Percentiles rank a stretch among this genome's conserved stretches.
Conservation (phyloP, 2,888 invertebrate genomes). For the Synergus japonicus region DNA sequence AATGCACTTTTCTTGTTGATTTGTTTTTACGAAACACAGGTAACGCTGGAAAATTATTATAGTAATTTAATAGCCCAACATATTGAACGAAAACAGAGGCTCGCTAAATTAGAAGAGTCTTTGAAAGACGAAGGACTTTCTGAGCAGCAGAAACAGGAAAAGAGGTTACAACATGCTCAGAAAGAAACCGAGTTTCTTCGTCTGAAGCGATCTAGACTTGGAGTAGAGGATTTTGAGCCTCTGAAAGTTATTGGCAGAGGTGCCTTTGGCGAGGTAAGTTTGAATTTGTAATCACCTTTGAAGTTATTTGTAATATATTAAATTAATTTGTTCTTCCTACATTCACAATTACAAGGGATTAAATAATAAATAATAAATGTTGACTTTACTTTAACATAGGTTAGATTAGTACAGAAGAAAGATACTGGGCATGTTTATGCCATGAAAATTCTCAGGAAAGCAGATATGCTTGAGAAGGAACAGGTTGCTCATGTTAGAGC, state of each 20-base stretch:
- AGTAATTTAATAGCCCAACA: constrained; percentile 98
- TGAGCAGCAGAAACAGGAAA: constrained; percentile 96
- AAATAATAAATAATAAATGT: not conserved
- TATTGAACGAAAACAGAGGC: constrained; percentile 96
- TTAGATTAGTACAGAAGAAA: constrained; percentile 98
- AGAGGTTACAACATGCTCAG: constrained; percentile 96
- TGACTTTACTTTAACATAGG: constrained; percentile 77
- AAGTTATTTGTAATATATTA: not conserved
- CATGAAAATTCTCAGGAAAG: constrained; percentile 99
- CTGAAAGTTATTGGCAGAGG: constrained; percentile 97
- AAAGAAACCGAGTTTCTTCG: constrained; percentile 99
- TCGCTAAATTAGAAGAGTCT: constrained; percentile 96
- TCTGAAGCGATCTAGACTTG: constrained; percentile 95
- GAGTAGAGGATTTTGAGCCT: constrained; percentile 99
- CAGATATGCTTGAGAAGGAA: constrained; percentile 99
- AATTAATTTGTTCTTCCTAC: too few relatives aligned
- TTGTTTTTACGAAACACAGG: constrained; percentile 57
- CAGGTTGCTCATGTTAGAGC: constrained; percentile 98
- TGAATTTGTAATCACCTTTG: constrained; percentile 2
- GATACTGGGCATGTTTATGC: constrained; percentile 99
- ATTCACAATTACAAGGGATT: too few relatives aligned
- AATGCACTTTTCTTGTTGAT: too few relatives aligned
- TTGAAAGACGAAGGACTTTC: constrained; percentile 97
- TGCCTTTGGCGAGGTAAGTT: constrained; percentile 88
- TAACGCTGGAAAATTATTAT: constrained; percentile 99